A percentile compares a stretch with the other conserved stretches of the same genome.
Evolutionary conservation across 2,888 invertebrate genomes (phyloP).

Genomic region (Rhorus exstirpatorius): DNA sequence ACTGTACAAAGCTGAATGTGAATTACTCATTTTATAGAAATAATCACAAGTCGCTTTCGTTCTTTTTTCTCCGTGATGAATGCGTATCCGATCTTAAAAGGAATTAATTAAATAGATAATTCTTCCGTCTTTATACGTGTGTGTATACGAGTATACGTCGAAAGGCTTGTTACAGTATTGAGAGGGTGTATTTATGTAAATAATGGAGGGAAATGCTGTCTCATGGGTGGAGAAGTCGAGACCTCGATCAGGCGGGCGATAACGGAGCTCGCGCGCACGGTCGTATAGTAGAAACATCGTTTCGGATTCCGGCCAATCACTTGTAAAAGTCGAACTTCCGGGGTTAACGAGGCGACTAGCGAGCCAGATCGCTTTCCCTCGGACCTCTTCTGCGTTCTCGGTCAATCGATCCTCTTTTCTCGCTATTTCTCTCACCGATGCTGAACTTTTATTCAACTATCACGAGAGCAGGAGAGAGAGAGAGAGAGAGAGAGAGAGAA

Average conservation of each 20-base stretch:
- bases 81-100: conserved; percentile 8
- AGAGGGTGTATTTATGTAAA: conserved; percentile 47
- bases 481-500: conserved; percentile 10
- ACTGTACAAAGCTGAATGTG: too few relatives aligned
- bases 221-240: conserved; percentile 55
- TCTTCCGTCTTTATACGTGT: neutral
- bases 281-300: conserved; percentile 48
- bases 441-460: conserved; percentile 55
- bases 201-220: conserved; percentile 52
- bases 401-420: conserved; percentile 21
- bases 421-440: conserved; percentile 11
- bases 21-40: too few relatives aligned
- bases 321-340: conserved; percentile 69
- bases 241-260: conserved; percentile 62
- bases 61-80: too few relatives aligned
- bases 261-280: conserved; percentile 43
- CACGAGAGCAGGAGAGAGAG: too few relatives aligned
- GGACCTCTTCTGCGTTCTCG: conserved; percentile 28
- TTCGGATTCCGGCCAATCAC: conserved; percentile 67
- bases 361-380: conserved; percentile 32
- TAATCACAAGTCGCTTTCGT: too few relatives aligned
- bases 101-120: conserved; percentile 47
- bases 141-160: neutral
- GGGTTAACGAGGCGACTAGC: conserved; percentile 63
- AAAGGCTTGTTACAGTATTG: too few relatives aligned